Evolutionary conservation across 2,888 invertebrate genomes (phyloP), one percentile per base, ranked within the genome.

Genomic region (Balanococcus diminutus): DNA sequence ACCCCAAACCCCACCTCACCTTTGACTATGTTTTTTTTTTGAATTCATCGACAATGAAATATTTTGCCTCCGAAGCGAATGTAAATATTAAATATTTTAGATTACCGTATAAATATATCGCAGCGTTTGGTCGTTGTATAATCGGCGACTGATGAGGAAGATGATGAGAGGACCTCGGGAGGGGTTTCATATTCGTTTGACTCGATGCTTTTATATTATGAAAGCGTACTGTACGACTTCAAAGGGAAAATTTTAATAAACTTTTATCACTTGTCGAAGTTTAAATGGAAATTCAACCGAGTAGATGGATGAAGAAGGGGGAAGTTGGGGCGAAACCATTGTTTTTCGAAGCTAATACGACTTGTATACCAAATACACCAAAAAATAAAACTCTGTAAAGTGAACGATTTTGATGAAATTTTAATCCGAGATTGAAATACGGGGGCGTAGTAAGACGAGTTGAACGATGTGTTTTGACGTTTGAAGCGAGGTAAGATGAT

Each of bases 241-340:
- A 67, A 67, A 67, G 67, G 28, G 67, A 28, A 67, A 67, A 67
- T 67, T 67, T 67, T 67, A 67, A 67, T 67, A 67, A 67, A 67
- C 67, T 67, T 67, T 67, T 67, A 67, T 67, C 67, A 67, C 28
- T 67, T 67, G 28, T 67, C 67, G 31, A 67, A 67, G 67, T 67
- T 67, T 67, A 67, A 56, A 56, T 56, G 56, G 22, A 56, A 56
- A 56, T 56, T 56, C 22, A 56, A 22, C 22, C 22, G 56, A 9
- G 56, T 56, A 56, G 56, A 22, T 56, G 56, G 8, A n/a, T 4
- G 22, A 22, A 56, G 22, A 8, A 56, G 22, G 9, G 22, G 8
- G 36, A 36, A 36, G 8, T 4, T 6, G 36, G 8, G 36, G 22
- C 0, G 46, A 46, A 56, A 56, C 56, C 56, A 56, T 56, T 56